These are phyloP conservation scores for Falco punctatus DNA, from an alignment of 2,113 vertebrate genomes.

Conservation along the genomic window DNA sequence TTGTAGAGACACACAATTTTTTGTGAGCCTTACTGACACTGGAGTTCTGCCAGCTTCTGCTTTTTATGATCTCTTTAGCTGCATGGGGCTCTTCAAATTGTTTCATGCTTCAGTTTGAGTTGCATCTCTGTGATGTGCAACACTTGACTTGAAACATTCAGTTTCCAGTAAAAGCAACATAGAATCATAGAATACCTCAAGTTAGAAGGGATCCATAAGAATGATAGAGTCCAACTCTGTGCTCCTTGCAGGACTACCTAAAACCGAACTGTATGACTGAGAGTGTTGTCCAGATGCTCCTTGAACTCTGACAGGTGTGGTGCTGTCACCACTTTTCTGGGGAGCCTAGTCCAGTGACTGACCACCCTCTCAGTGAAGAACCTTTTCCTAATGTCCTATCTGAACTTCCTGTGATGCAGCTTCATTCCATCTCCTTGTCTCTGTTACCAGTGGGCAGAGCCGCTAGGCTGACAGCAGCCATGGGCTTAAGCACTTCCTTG, in stretches of 20 bases:
- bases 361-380: background rate
- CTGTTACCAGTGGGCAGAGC: background rate
- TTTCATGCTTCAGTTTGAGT: background rate
- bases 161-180: background rate
- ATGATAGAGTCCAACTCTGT: background rate
- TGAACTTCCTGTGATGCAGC: background rate
- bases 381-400: background rate
- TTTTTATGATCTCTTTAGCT: background rate
- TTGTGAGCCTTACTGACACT: fast-evolving
- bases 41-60: background rate
- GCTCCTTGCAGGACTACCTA: background rate
- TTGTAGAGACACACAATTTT: background rate
- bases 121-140: background rate
- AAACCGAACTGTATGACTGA: background rate
- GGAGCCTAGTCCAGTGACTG: background rate
- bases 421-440: background rate
- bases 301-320: background rate
- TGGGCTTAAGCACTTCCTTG: background rate
- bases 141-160: background rate
- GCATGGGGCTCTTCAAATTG: background rate
- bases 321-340: background rate
- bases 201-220: background rate
- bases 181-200: background rate
- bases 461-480: background rate
- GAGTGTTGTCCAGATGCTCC: background rate